Evolutionary conservation across 92 coral and sea anemone genomes (phyloP).

Genomic region (Paragorgia papillata): DNA sequence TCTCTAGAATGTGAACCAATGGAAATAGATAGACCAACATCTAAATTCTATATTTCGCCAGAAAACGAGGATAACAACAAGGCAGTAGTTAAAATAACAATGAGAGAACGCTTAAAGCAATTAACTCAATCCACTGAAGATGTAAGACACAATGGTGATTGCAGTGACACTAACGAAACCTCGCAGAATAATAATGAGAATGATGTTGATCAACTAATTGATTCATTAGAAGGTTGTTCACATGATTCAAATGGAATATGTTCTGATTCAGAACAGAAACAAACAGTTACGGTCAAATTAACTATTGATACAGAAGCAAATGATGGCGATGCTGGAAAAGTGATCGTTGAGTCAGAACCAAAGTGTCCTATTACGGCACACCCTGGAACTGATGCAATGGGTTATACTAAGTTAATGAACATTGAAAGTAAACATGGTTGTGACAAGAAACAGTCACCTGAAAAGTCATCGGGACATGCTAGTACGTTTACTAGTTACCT

Average conservation of each 20-base stretch:
- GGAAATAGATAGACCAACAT: not conserved
- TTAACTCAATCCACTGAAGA: constrained; percentile 19
- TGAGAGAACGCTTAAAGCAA: constrained; percentile 35
- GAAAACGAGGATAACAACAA: constrained; percentile 11
- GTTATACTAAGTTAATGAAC: constrained; percentile 14
- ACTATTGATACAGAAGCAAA: constrained; percentile 3
- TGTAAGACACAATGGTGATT: not conserved
- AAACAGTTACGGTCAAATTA: constrained; percentile 4
- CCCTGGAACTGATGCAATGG: constrained; percentile 23
- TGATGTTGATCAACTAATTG: not conserved
- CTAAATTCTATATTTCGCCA: constrained; percentile 21
- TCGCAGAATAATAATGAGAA: not conserved
- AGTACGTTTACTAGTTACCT: constrained; percentile 22
- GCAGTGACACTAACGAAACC: not conserved
- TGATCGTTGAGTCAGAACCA: not conserved
- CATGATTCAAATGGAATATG: not conserved
- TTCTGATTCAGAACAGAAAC: not conserved
- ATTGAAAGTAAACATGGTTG: not conserved
- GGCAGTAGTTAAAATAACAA: constrained; percentile 25
- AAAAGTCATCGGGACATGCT: not conserved
- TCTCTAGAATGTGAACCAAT: not conserved
- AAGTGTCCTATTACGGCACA: not conserved
- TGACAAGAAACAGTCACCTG: not conserved
- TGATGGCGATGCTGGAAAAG: too few species aligned
- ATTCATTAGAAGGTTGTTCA: constrained; percentile 1